Evolutionary conservation across 30 jellyfish, hydroid and myxozoan species (phyloP).

Genomic region (Mastigias papua): DNA sequence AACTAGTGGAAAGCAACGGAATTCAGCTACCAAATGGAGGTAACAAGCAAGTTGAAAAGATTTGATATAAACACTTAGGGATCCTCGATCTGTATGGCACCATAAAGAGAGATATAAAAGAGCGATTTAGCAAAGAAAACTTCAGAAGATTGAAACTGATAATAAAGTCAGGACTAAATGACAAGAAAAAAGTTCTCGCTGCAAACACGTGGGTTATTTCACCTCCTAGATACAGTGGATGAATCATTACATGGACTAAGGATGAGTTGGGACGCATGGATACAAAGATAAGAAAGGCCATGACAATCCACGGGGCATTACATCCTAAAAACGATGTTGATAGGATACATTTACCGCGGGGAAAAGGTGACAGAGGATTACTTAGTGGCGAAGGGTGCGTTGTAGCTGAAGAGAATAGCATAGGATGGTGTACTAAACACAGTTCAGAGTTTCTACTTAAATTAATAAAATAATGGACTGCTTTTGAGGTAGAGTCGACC

Average conservation of each 20-base stretch:
- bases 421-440: not conserved
- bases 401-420: not conserved
- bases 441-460: not conserved
- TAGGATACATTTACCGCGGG: not conserved
- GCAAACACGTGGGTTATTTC: constrained; percentile 18
- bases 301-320: constrained; percentile 47
- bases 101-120: constrained; percentile 31
- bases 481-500: not conserved
- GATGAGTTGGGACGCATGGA: constrained; percentile 8
- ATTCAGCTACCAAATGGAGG: constrained; percentile 1
- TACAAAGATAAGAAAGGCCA: constrained; percentile 28
- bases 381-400: constrained; percentile 14
- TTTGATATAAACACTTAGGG: constrained; percentile 17
- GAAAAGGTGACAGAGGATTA: constrained; percentile 30
- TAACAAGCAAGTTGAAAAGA: not conserved
- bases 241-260: constrained; percentile 24
- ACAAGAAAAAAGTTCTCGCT: not conserved
- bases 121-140: not conserved
- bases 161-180: not conserved
- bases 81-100: not conserved
- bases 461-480: no score
- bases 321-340: constrained; percentile 28
- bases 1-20: not conserved
- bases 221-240: constrained; percentile 9
- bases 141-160: not conserved